Evolutionary conservation across 2,797 vertebrate species (phyloP).

Genomic region (Hippocampus kuda): DNA sequence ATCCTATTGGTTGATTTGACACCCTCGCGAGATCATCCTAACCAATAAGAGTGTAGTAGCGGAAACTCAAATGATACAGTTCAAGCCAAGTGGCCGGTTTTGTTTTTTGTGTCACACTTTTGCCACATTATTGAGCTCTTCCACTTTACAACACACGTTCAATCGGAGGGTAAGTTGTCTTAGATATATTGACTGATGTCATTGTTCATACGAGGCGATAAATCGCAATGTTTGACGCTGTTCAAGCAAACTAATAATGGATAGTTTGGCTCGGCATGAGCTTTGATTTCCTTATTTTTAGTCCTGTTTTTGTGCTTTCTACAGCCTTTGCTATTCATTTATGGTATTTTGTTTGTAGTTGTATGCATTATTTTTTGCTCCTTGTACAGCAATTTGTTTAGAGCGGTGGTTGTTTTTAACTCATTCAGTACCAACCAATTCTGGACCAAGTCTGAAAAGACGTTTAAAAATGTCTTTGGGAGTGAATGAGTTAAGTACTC

Average conservation of each 20-base stretch:
- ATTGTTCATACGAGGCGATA: neutral
- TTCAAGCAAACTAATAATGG: neutral
- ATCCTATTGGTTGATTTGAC: slow-evolving; percentile 36
- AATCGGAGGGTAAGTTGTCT: neutral
- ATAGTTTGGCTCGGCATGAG: neutral
- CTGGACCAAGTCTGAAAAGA: no score
- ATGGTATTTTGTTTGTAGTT: no score
- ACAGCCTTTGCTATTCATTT: no score
- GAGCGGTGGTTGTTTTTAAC: no score
- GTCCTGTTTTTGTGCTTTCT: no score
- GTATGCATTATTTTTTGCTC: no score
- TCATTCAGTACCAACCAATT: no score
- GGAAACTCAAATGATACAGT: slow-evolving; percentile 42
- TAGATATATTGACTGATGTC: neutral
- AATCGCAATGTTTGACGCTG: neutral
- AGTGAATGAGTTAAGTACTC: no score
- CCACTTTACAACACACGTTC: neutral
- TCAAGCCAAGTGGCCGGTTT: neutral
- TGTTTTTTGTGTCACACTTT: neutral
- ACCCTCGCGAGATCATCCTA: slow-evolving; percentile 32
- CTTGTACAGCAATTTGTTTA: no score
- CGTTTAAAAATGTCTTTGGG: no score
- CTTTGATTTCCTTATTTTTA: no score
- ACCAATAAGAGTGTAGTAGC: slow-evolving; percentile 30
- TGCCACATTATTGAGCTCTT: neutral